Conservation (phyloP, 2,888 invertebrate genomes). For the Conops quadrifasciatus region DNA sequence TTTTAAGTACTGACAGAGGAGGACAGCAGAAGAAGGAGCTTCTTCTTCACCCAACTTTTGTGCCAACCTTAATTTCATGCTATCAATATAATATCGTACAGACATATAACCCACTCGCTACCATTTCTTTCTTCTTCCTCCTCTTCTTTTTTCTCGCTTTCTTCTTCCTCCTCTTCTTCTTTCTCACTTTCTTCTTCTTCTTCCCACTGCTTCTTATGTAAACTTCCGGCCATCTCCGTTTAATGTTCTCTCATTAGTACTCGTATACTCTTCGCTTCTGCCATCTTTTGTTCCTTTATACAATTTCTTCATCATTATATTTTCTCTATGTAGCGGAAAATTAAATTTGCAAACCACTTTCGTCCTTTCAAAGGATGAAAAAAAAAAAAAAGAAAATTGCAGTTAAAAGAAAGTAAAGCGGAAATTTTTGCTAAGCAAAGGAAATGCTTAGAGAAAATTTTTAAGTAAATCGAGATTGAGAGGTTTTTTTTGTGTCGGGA, state of each 20-base stretch:
- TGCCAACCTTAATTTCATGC: neutral
- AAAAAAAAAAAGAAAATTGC: neutral
- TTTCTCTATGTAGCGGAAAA: conserved; percentile 23
- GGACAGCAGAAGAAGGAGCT: too few species aligned
- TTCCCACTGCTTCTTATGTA: neutral
- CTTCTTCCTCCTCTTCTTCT: neutral
- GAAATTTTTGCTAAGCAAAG: too few species aligned
- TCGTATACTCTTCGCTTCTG: neutral
- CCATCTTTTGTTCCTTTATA: conserved; percentile 10
- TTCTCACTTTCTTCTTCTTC: neutral
- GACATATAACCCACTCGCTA: neutral
- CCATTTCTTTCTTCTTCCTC: neutral
- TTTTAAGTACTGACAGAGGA: neutral
- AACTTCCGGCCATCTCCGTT: neutral
- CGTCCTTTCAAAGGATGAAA: neutral
- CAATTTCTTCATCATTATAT: conserved; percentile 5
- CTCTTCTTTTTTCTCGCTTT: neutral
- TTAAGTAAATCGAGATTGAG: too few species aligned
- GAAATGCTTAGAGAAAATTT: too few species aligned
- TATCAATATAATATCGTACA: neutral
- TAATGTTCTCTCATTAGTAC: conserved; percentile 14
- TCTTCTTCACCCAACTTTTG: neutral
- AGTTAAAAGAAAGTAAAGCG: too few species aligned
- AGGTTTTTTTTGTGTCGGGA: too few species aligned
- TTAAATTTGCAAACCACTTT: conserved; percentile 25